A percentile compares a stretch with the other conserved stretches of the same genome.
These are phyloP conservation scores for Drosophila virilis DNA, from an alignment of 1,140 invertebrate species.

Conservation along the genomic window DNA sequence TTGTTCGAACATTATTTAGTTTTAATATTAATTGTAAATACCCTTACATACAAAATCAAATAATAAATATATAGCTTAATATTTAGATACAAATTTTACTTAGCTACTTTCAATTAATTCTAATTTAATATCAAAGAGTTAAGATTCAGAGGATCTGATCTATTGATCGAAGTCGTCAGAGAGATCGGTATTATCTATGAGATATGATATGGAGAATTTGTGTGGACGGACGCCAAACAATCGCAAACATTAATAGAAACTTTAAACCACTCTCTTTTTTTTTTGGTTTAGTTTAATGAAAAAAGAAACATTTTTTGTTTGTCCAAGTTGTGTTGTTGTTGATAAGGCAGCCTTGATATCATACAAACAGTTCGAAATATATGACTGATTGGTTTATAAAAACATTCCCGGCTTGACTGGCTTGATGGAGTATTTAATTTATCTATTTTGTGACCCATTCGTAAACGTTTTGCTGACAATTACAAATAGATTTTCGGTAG, in stretches of 20 bases:
- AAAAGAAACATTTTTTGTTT: too few relatives aligned
- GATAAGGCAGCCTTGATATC: conserved; percentile 10
- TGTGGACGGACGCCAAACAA: neutral
- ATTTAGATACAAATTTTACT: conserved; percentile 10
- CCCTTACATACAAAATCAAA: conserved; percentile 57
- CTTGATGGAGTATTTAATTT: too few relatives aligned
- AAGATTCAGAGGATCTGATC: neutral
- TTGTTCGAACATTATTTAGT: conserved; percentile 68
- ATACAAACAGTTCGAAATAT: neutral
- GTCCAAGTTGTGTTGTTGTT: neutral
- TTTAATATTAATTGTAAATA: conserved; percentile 76
- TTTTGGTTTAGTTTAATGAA: too few relatives aligned
- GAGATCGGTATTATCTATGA: conserved; percentile 2
- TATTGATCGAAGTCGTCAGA: neutral
- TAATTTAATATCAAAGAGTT: too few relatives aligned
- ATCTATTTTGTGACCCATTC: neutral
- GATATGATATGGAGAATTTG: conserved; percentile 1
- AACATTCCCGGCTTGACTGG: neutral
- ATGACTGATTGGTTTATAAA: neutral
- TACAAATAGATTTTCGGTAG: too few relatives aligned
- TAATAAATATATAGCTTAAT: conserved; percentile 17
- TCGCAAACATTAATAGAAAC: conserved; percentile 1
- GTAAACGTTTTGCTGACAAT: too few relatives aligned
- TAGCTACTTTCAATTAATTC: neutral
- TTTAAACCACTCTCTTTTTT: neutral